Evolutionary conservation across 2,113 vertebrate genomes (phyloP).

Genomic region (Columbina picui): DNA sequence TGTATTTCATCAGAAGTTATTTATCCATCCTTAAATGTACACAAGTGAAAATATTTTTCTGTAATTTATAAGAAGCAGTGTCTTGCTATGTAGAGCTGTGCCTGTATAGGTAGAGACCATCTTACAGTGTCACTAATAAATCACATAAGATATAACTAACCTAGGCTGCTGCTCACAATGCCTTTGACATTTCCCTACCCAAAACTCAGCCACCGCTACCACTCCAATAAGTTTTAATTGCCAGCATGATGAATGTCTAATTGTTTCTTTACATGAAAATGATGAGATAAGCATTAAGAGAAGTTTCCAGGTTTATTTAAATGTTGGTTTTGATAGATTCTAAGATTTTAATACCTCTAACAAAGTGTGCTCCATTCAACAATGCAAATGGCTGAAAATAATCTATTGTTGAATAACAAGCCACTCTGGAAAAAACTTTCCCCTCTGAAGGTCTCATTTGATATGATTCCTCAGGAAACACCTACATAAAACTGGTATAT

Average conservation of each 20-base stretch:
- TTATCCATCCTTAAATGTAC: background rate
- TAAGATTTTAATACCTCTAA: background rate
- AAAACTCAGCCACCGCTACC: background rate
- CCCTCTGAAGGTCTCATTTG: background rate
- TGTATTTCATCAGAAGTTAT: background rate
- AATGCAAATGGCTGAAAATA: background rate
- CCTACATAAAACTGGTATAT: background rate
- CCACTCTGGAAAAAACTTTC: background rate
- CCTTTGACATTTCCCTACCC: background rate
- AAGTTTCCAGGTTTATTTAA: background rate
- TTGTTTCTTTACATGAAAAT: background rate
- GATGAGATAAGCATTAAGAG: background rate
- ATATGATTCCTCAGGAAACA: background rate
- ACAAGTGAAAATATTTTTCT: background rate
- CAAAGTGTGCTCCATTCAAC: background rate
- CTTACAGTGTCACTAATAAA: background rate
- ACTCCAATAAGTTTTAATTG: background rate
- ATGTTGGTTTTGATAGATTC: background rate
- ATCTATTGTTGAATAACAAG: background rate
- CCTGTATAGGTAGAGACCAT: background rate
- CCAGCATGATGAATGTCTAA: slow-evolving; percentile 1
- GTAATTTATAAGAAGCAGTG: background rate
- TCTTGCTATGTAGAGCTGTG: background rate
- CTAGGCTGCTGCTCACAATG: background rate
- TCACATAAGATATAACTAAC: background rate